Base-by-base conservation (phyloP, 2,113 vertebrate genomes). In the Paradisaea rubra region DNA sequence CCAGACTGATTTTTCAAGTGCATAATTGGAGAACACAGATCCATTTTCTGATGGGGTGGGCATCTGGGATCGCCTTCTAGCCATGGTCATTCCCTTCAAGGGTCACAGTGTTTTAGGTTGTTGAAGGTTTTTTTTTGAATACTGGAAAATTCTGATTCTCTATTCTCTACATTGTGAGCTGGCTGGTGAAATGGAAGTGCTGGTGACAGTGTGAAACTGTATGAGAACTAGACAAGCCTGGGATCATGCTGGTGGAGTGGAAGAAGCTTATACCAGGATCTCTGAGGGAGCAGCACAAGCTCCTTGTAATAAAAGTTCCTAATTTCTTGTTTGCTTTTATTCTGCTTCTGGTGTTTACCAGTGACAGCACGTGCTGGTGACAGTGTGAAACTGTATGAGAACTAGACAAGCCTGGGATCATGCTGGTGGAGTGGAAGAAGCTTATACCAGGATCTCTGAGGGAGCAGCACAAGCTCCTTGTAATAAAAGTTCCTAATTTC, bases 331-430 rank as follows among this genome's bases (percentile, higher is more conserved):
- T 82, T 74, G 85, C 35, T 80, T 89, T 89, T 76, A 42, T 83
- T 86, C 72, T 83, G 86, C 77, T 91, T 80, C 81, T 94, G 89
- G 81, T 74, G 69, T 52, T 93, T 79, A 66, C 65, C 66, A 86
- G 65, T 77, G 53, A 45, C 44, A 44, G 81, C 59, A 30, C 52
- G 81, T 82, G 66, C 54, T 70, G 54, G 22, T 24, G 30, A n/a
- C 50, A n/a, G 54, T 15, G 9, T 54, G 59, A 66, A 47, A 19
- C n/a, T 59, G 19, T 22, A 13, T 37, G 50, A 71, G 87, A 81
- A 64, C 65, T 64, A 20, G 80, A 37, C 31, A 63, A 52, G 45
- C 24, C 50, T 30, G 28, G 28, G 20, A 44, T 59, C 33, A 25
- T n/a, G 60, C 45, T 60, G 76, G 13, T 60, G 53, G 54, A 35